Evolutionary conservation across 2,888 invertebrate species (phyloP).

Genomic region (Cinara cedri): DNA sequence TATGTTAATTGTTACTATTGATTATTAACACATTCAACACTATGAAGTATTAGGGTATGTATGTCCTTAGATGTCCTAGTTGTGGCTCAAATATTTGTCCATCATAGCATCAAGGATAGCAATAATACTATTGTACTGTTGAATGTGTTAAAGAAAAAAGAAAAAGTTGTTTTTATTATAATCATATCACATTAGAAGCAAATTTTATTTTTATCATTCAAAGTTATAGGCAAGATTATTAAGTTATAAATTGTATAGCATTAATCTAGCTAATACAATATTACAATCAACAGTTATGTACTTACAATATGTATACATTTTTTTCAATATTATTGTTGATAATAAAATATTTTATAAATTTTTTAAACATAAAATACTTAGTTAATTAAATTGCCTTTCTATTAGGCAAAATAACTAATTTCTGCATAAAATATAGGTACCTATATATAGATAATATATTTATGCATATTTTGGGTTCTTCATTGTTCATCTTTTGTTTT

Average conservation of each 20-base stretch:
- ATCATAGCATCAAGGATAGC: too few species aligned
- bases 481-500: constrained; percentile 33
- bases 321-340: too few species aligned
- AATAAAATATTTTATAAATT: too few species aligned
- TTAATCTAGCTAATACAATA: not conserved
- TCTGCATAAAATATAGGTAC: not conserved
- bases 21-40: too few species aligned
- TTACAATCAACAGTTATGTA: not conserved
- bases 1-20: too few species aligned
- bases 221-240: constrained; percentile 5
- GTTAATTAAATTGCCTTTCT: constrained; percentile 10
- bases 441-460: too few species aligned
- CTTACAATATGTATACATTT: not conserved
- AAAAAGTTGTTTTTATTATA: not conserved
- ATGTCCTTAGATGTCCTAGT: too few species aligned
- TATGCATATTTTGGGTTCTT: not conserved
- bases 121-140: too few species aligned
- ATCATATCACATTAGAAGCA: not conserved
- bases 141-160: not conserved
- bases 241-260: not conserved
- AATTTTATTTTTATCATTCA: not conserved
- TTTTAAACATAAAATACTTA: not conserved
- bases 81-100: too few species aligned
- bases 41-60: too few species aligned
- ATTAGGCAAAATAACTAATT: not conserved